Base-by-base conservation (phyloP, 2,888 invertebrate genomes). In the Cryptocephalus primarius region DNA sequence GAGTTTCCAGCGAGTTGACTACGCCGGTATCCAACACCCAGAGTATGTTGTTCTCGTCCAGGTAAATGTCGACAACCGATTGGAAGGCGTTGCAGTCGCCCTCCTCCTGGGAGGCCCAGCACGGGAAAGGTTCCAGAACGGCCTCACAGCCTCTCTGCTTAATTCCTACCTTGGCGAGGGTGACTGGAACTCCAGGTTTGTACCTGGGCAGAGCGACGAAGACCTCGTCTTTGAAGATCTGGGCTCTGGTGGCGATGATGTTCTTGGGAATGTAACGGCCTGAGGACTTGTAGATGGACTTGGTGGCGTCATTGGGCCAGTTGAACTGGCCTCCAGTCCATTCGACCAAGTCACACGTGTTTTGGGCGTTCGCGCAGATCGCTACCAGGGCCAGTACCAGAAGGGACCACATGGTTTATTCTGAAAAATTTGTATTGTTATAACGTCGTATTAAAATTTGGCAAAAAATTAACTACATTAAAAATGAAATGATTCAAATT, bases 11-110 rank as follows among this genome's bases (percentile, higher is more conserved):
- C 0, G 82, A 80, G 53, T 85, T 81, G 0, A 83, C 76, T 40
- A 84, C 75, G 10, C 87, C 87, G 9, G 75, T 76, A 60, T 87
- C 86, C 50, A 87, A 67, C 0, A 80, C 75, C 87, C 87, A 87
- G 8, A 87, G 70, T 50, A 81, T 77, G 41, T 80, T 79, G 64
- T 83, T 75, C 8, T 64, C 53, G 53, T 82, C 81, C 31, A 78
- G 63, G 61, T 75, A 70, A 44, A 85, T 66, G 60, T 87, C 86
- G 0, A 86, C 78, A 1, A 79, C 84, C 45, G 80, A 84, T 58
- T 86, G 84, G 12, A 87, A 67, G 1, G 77, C 77, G 33, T 74
- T 70, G 60, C 76, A 82, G 67, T 77, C 80, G 47, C 75, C 79
- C 54, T 78, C 75, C 57, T 80, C 79, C 60, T 85, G 85, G 45